Base-by-base conservation (phyloP, 2,113 vertebrate species). In the Dascyllus trimaculatus region DNA sequence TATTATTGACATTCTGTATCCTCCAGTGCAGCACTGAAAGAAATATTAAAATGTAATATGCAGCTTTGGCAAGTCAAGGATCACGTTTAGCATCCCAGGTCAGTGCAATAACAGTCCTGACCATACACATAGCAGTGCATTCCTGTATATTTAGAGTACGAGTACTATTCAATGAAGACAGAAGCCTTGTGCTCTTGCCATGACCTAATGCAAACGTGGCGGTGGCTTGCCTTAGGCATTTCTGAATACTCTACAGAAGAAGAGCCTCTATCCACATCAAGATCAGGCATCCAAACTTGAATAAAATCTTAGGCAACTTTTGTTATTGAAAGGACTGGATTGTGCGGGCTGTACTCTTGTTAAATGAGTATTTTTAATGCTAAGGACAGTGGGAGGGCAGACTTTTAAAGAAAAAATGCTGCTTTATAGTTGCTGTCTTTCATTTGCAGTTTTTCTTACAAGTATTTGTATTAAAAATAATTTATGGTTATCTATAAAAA, bases 11-110 rank as follows among this genome's bases (percentile, higher is more conserved):
- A 64, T 40, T 14, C n/a, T 62, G 35, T 52, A 26, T 72, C 24
- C 17, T 43, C 22, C 15, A 35, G 19, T 14, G 4, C 2, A 38
- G 3, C 4, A 40, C n/a, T 52, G 19, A 53, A 46, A 79, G 14
- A 61, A 25, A 46, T 49, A 85, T 68, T 26, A 45, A 61, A 58
- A 21, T 51, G 21, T n/a, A 52, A 53, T 32, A 48, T 67, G 17
- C 66, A 53, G 69, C 56, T 54, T 64, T 68, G 69, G 4, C 53
- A 24, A 64, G 43, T 71, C 62, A 69, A 51, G 24, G 32, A 25
- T 70, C 24, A 52, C 51, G 59, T 71, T 75, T 58, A 72, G 25
- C 49, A 54, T 59, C 60, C 64, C 53, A 56, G 63, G 40, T 77
- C 59, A 70, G 21, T 58, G 22, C 58, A 72, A 61, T 43, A 21